A percentile compares a stretch with the other conserved stretches of the same genome.
These are phyloP conservation scores for Cephalopterus ornatus DNA, from an alignment of 2,113 vertebrate genomes.

Conservation along the genomic window DNA sequence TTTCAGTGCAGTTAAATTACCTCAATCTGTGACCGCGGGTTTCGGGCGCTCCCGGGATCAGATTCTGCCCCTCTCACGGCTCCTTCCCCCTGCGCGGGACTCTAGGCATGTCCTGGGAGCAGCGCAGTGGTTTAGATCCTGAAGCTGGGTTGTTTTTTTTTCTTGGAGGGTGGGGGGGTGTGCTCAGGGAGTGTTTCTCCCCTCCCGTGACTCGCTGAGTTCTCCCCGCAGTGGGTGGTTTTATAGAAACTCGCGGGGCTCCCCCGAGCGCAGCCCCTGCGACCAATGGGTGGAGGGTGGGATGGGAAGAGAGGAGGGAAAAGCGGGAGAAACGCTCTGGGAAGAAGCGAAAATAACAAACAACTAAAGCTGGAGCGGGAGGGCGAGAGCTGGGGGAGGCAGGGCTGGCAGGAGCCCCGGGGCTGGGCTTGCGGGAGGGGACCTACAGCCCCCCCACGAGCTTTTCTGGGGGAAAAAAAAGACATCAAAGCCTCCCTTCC, in stretches of 20 bases:
- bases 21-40: background rate
- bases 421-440: background rate
- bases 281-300: slow-evolving; percentile 37
- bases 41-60: background rate
- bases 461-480: background rate
- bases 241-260: background rate
- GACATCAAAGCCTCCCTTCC: background rate
- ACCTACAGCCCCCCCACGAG: background rate
- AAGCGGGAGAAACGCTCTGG: background rate
- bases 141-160: background rate
- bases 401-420: background rate
- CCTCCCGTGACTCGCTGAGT: background rate
- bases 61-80: background rate
- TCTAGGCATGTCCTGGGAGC: background rate
- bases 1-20: fast-evolving
- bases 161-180: background rate
- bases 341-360: background rate
- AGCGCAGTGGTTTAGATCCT: background rate
- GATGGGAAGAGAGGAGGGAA: background rate
- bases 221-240: background rate
- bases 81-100: background rate
- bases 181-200: background rate
- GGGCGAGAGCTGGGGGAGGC: background rate
- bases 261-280: background rate
- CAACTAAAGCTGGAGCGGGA: background rate